Evolutionary conservation across 2,113 vertebrate species (phyloP).

Genomic region (Dryoscopus gambensis): DNA sequence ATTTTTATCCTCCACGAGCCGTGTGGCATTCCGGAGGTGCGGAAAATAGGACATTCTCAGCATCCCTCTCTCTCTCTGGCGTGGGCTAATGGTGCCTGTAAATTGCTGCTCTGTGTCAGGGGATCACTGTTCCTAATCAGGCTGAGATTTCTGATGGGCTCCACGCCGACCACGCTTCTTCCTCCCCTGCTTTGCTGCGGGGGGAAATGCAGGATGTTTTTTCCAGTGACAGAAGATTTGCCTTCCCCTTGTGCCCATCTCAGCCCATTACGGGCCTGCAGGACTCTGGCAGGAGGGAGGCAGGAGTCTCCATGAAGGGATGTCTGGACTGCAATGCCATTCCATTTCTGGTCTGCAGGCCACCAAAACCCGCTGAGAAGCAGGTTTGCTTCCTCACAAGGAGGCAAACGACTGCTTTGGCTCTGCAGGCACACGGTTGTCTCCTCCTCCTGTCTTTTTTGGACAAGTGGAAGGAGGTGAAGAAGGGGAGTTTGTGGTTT

Average conservation of each 20-base stretch:
- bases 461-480: background rate
- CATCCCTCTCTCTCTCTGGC: background rate
- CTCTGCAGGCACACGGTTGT: background rate
- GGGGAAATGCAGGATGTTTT: background rate
- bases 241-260: background rate
- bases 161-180: accelerated
- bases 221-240: background rate
- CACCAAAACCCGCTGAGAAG: background rate
- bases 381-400: background rate
- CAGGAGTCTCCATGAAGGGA: background rate
- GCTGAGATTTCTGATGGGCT: background rate
- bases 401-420: accelerated
- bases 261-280: background rate
- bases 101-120: background rate
- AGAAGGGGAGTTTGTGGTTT: accelerated
- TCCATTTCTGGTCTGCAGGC: background rate
- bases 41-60: background rate
- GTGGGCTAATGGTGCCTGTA: background rate
- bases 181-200: background rate
- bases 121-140: background rate
- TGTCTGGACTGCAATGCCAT: background rate
- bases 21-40: background rate
- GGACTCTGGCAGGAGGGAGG: background rate
- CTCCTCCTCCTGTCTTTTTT: background rate
- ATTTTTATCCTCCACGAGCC: background rate